Conservation (phyloP, 2,888 invertebrate genomes). For the Stenchaetothrips biformis region DNA sequence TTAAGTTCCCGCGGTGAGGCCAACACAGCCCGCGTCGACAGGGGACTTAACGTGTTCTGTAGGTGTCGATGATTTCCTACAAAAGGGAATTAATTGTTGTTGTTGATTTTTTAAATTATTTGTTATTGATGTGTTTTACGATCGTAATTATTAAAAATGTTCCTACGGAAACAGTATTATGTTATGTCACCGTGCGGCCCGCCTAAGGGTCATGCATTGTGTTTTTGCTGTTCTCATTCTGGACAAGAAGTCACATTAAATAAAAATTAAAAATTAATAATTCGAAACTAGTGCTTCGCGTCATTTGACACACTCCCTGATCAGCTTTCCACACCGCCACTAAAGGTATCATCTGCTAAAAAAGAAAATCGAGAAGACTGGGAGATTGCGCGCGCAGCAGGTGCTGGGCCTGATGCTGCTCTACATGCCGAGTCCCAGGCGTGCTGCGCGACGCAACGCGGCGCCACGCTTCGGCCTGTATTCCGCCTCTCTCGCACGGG, state of each 20-base stretch:
- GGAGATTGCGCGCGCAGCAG: too few species aligned
- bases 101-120: background rate
- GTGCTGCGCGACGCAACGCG: too few species aligned
- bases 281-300: background rate
- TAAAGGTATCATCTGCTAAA: too few species aligned
- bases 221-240: background rate
- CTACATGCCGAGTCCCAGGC: too few species aligned
- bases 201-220: background rate
- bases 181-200: background rate
- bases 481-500: too few species aligned
- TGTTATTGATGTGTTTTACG: background rate
- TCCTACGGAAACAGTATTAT: conserved; percentile 12
- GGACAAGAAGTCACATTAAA: background rate
- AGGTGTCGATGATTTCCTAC: background rate
- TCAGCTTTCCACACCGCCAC: background rate
- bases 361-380: too few species aligned
- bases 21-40: background rate
- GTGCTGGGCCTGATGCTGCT: too few species aligned
- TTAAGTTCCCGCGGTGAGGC: background rate
- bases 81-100: background rate
- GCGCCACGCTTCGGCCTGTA: too few species aligned
- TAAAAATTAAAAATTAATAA: background rate
- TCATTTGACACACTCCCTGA: background rate
- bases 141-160: background rate
- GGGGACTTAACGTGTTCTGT: background rate